Percentiles rank a stretch among this genome's conserved stretches.
Evolutionary conservation across 2,888 invertebrate species (phyloP).

Genomic region (Leptopilina syphax): DNA sequence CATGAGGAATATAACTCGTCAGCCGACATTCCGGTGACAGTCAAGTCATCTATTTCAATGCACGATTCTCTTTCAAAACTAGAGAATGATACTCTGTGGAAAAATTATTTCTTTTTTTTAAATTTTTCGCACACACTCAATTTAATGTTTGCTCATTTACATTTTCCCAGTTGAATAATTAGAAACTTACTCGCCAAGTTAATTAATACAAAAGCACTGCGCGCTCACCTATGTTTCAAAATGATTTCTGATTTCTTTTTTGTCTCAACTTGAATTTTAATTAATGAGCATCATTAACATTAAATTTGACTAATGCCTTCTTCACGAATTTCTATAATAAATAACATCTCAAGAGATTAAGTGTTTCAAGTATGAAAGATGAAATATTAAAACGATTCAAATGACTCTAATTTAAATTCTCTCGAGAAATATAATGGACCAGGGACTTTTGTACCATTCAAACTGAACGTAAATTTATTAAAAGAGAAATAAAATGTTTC

Average conservation of each 20-base stretch:
- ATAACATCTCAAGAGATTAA: neutral
- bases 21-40: conserved; percentile 30
- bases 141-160: neutral
- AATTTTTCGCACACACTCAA: neutral
- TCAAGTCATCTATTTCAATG: conserved; percentile 32
- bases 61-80: conserved; percentile 17
- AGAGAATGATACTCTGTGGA: neutral
- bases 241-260: neutral
- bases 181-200: too few species aligned
- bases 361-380: neutral
- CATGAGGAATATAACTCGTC: conserved; percentile 27
- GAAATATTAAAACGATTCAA: neutral
- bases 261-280: neutral
- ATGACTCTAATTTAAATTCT: conserved; percentile 29
- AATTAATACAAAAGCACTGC: too few species aligned
- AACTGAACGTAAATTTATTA: conserved; percentile 26
- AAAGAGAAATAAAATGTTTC: conserved; percentile 29
- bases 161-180: conserved; percentile 4
- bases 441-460: conserved; percentile 21
- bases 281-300: conserved; percentile 1
- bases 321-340: conserved; percentile 10
- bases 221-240: too few species aligned
- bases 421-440: neutral
- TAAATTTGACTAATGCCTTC: conserved; percentile 5
- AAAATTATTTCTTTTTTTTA: too few species aligned